Percentiles rank a stretch among this genome's conserved stretches.
phyloP scores from a whole-genome alignment of 2,797 vertebrate genomes.

The Florisuga fusca region DNA sequence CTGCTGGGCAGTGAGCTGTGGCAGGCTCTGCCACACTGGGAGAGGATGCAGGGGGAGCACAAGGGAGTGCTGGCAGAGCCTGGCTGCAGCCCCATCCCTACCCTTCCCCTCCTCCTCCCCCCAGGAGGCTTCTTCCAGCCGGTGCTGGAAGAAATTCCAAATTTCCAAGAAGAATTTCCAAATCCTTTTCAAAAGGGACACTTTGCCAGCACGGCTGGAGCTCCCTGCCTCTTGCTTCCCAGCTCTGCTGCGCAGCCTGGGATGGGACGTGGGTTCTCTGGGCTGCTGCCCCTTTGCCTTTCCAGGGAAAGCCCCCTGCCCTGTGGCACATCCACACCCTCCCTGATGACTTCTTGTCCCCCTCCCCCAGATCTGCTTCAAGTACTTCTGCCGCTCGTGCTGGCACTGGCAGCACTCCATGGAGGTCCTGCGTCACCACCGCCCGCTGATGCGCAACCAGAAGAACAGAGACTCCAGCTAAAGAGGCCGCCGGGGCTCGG shows the following conservation, averaged over 20 bases:
- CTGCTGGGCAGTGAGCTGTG: no score
- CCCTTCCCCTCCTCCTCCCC: no score
- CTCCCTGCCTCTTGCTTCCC: rapidly evolving
- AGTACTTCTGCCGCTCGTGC: slow-evolving; percentile 98
- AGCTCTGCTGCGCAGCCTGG: rapidly evolving
- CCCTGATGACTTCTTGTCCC: no score
- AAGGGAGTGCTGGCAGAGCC: not conserved
- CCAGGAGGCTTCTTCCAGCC: no score
- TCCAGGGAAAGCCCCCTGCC: no score
- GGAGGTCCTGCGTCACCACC: slow-evolving; percentile 95
- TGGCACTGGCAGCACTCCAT: slow-evolving; percentile 99
- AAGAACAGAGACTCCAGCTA: slow-evolving; percentile 96
- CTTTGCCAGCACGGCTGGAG: rapidly evolving
- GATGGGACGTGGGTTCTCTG: no score
- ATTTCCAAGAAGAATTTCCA: no score
- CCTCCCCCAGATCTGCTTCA: slow-evolving; percentile 91
- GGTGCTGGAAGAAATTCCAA: no score
- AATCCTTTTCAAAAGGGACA: no score
- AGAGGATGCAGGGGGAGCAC: no score
- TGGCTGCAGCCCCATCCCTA: not conserved
- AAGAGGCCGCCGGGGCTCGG: slow-evolving; percentile 33
- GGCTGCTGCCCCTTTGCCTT: rapidly evolving
- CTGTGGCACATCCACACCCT: no score
- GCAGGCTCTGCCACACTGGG: no score
- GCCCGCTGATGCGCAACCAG: slow-evolving; percentile 98